These are phyloP conservation scores for Ecdyonurus torrentis DNA, from an alignment of 2,888 invertebrate genomes.

Conservation along the genomic window DNA sequence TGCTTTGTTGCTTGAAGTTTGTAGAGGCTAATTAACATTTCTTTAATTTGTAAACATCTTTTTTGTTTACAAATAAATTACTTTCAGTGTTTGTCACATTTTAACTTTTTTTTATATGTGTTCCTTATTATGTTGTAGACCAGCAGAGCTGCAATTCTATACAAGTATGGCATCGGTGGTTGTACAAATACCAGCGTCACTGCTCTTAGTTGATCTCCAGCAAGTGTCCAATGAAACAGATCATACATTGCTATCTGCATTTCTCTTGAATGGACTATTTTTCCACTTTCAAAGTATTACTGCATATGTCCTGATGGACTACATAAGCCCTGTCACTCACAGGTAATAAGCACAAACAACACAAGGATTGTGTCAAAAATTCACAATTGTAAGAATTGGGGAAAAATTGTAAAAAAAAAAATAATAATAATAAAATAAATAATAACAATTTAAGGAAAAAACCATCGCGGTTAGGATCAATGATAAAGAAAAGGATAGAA, in stretches of 20 bases:
- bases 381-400: too few relatives aligned
- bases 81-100: background rate
- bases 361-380: too few relatives aligned
- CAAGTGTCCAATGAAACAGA: constrained; percentile 23
- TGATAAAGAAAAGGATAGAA: too few relatives aligned
- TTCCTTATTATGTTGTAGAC: constrained; percentile 30
- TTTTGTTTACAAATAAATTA: background rate
- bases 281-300: constrained; percentile 69
- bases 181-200: constrained; percentile 51
- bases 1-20: constrained; percentile 2
- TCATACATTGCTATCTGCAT: constrained; percentile 34
- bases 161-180: constrained; percentile 55
- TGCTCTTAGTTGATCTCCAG: constrained; percentile 44
- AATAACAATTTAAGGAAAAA: too few relatives aligned
- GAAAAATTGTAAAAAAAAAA: too few relatives aligned
- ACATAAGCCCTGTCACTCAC: constrained; percentile 63
- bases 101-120: background rate
- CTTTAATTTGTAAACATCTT: too few relatives aligned
- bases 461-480: too few relatives aligned
- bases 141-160: constrained; percentile 63
- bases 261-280: constrained; percentile 52
- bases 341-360: too few relatives aligned
- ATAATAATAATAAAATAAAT: too few relatives aligned
- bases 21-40: too few relatives aligned
- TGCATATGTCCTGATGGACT: constrained; percentile 62